phyloP scores from a whole-genome alignment of 1,140 invertebrate species.

The Lethocerus indicus region DNA sequence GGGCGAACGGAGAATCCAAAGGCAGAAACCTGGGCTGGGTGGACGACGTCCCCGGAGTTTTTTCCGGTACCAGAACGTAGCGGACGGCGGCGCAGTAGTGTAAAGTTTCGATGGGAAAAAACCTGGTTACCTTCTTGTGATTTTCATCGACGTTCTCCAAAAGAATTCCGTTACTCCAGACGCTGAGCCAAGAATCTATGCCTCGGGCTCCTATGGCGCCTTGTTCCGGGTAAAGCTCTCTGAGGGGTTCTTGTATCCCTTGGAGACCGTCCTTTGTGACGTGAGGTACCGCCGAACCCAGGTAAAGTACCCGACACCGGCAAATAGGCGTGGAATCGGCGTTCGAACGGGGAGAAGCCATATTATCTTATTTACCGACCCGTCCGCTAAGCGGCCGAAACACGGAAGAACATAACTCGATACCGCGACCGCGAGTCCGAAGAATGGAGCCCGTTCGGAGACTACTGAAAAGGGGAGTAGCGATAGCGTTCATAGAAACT shows the following conservation, averaged over 20 bases:
- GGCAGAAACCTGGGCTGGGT: conserved; percentile 75
- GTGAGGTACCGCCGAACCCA: conserved; percentile 92
- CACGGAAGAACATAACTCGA: too few species aligned
- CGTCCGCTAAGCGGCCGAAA: too few species aligned
- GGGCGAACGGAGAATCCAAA: conserved; percentile 86
- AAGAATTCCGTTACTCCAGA: conserved; percentile 91
- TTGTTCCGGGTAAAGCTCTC: conserved; percentile 89
- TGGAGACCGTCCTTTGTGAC: conserved; percentile 94
- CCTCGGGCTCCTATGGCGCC: conserved; percentile 70
- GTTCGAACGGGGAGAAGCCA: conserved; percentile 8
- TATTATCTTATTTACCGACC: too few species aligned
- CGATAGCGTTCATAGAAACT: too few species aligned
- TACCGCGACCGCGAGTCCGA: too few species aligned
- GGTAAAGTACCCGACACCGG: conserved; percentile 90
- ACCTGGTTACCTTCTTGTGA: conserved; percentile 82
- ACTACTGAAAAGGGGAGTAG: too few species aligned
- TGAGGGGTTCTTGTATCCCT: conserved; percentile 92
- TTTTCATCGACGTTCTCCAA: conserved; percentile 94
- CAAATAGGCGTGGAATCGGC: conserved; percentile 76
- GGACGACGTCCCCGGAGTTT: conserved; percentile 28
- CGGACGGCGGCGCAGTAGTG: conserved; percentile 96
- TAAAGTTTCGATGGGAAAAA: conserved; percentile 91
- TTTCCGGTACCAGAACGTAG: conserved; percentile 38
- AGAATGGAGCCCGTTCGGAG: too few species aligned
- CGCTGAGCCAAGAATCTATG: conserved; percentile 93